Base-by-base conservation (phyloP, 53 echinoderm and acorn worm genomes). In the Paracentrotus lividus region DNA sequence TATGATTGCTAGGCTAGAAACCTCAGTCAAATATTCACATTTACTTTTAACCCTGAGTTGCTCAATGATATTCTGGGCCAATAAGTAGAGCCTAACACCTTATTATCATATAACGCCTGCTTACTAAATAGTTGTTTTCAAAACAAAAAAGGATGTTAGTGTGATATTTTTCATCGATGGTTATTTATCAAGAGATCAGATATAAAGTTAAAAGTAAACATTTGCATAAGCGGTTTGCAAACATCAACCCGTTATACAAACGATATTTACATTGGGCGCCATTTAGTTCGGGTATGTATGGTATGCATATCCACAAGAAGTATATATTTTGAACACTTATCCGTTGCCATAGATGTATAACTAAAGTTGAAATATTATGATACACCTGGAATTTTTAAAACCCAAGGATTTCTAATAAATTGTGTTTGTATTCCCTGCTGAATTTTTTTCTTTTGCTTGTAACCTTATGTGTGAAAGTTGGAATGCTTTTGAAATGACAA, bases 231-330 rank as follows among this genome's bases (percentile, higher is more conserved):
- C 40, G 78, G 24, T 78, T 12, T 78, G 78, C 78, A 78, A 78
- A 78, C 47, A 78, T 40, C 45, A 7, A 20, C 34, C n/a, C 78
- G 77, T 78, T 42, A 78, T 47, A n/a, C n/a, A 78, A 78, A 78
- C 9, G 24, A 10, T 78, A 78, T 78, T 45, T 78, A 78, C 78
- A 23, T 45, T 78, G 27, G n/a, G 43, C 68, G 8, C 36, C 4
- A 36, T 31, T 12, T 31, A 36, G 8, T 45, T 78, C 42, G 44
- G 78, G 43, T 78, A 78, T 43, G 78, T 44, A 44, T 45, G 78
- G 21, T 26, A 78, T 24, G 47, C 5, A 47, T 45, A 20, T 78
- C 1, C 4, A 24, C 43, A 44, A 45, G 43, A 45, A 78, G 44
- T 7, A 24, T 21, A 43, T 23, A 24, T n/a, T 10, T 36, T 34